Percentiles rank a stretch among this genome's conserved stretches.
phyloP scores from a whole-genome alignment of 2,797 vertebrate genomes.

The Typhlichthys eigenmanni region DNA sequence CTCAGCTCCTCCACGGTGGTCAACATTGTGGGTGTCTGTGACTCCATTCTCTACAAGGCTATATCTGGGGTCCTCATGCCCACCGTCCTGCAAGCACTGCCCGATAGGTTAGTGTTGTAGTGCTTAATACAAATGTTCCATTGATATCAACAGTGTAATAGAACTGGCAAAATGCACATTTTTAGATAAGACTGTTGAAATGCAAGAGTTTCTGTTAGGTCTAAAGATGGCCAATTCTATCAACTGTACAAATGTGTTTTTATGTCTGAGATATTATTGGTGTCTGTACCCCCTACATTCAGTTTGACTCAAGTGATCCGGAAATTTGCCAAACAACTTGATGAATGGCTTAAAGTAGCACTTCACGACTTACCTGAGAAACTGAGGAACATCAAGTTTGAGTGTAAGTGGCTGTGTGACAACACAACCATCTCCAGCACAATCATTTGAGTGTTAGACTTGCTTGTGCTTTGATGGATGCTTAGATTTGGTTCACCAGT shows the following conservation, averaged over 20 bases:
- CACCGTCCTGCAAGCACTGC: constrained; percentile 94
- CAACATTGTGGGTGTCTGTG: constrained; percentile 97
- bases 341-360: constrained; percentile 98
- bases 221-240: too few relatives aligned
- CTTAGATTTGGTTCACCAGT: neutral
- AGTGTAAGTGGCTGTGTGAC: constrained; percentile 77
- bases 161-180: too few relatives aligned
- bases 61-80: constrained; percentile 99
- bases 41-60: constrained; percentile 98
- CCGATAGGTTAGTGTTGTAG: constrained; percentile 86
- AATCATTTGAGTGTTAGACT: neutral
- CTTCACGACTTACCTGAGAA: constrained; percentile 97
- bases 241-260: neutral
- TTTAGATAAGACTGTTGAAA: neutral
- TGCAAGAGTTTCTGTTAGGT: neutral
- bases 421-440: neutral
- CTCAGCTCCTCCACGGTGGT: constrained; percentile 94
- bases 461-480: neutral
- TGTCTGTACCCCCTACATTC: constrained; percentile 19
- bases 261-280: neutral
- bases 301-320: constrained; percentile 98
- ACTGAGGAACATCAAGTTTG: constrained; percentile 97
- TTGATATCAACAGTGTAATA: too few relatives aligned
- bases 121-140: neutral
- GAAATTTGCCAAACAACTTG: constrained; percentile 98